phyloP scores from a whole-genome alignment of 2,888 invertebrate genomes.

The Volucella inanis region DNA sequence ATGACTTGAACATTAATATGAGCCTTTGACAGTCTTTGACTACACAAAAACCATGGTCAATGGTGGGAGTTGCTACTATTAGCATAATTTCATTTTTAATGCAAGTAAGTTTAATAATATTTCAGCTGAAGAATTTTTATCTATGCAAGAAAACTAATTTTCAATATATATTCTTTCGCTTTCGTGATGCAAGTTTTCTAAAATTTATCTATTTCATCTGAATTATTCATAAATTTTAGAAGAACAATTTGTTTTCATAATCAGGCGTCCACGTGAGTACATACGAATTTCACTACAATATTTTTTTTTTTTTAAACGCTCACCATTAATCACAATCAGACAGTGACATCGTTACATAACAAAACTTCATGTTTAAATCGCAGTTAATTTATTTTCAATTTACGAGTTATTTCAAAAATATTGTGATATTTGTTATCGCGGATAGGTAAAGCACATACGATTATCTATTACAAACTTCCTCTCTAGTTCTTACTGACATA shows the following conservation, averaged over 20 bases:
- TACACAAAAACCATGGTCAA: too few relatives aligned
- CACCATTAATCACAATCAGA: too few relatives aligned
- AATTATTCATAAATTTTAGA: conserved; percentile 10
- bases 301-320: too few relatives aligned
- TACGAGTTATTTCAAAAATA: neutral
- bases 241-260: conserved; percentile 52
- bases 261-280: conserved; percentile 7
- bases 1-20: too few relatives aligned
- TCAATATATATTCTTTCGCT: conserved; percentile 10
- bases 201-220: neutral
- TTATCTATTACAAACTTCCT: too few relatives aligned
- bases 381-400: neutral
- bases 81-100: neutral
- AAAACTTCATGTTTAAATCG: neutral
- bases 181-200: neutral
- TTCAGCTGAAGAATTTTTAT: neutral
- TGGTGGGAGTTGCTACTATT: neutral
- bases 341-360: neutral
- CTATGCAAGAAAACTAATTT: conserved; percentile 3
- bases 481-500: neutral
- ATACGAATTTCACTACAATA: too few relatives aligned
- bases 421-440: neutral
- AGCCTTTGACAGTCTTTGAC: too few relatives aligned
- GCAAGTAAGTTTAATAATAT: neutral
- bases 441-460: neutral